Percentiles rank a stretch among this genome's conserved stretches.
Evolutionary conservation across 2,888 invertebrate genomes (phyloP).

Genomic region (Bimastos eiseni): DNA sequence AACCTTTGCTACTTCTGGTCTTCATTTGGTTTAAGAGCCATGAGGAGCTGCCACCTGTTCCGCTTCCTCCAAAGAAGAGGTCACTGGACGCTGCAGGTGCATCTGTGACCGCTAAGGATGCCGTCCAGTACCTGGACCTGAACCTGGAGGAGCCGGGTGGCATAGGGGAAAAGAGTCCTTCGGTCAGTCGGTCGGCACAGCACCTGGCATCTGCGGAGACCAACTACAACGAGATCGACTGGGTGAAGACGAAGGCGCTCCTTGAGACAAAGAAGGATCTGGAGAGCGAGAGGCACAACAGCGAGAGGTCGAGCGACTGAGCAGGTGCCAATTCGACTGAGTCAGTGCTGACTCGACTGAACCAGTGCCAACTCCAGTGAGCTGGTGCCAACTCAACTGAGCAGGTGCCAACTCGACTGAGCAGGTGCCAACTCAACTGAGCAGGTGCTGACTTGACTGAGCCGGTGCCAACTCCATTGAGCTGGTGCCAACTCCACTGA

Average conservation of each 20-base stretch:
- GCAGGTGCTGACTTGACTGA: too few species aligned
- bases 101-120: conserved; percentile 20
- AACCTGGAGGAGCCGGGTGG: conserved; percentile 71
- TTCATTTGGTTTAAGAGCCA: not conserved
- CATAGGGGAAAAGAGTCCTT: conserved; percentile 32
- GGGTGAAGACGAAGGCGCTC: conserved; percentile 89
- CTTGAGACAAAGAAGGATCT: conserved; percentile 81
- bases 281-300: conserved; percentile 63
- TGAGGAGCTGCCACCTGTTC: conserved; percentile 20
- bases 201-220: conserved; percentile 35
- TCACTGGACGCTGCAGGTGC: conserved; percentile 32
- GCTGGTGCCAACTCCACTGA: conserved; percentile 65
- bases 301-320: conserved; percentile 82
- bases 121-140: conserved; percentile 77
- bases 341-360: too few species aligned
- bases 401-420: too few species aligned
- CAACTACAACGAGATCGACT: conserved; percentile 90
- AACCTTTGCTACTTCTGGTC: too few species aligned
- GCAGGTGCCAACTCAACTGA: too few species aligned
- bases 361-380: too few species aligned
- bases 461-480: too few species aligned
- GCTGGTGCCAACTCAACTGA: too few species aligned
- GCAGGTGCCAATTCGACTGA: not conserved
- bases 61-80: conserved; percentile 39
- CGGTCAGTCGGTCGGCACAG: conserved; percentile 30